These are phyloP conservation scores for Aphidius gifuensis DNA, from an alignment of 1,140 invertebrate species.

Conservation along the genomic window DNA sequence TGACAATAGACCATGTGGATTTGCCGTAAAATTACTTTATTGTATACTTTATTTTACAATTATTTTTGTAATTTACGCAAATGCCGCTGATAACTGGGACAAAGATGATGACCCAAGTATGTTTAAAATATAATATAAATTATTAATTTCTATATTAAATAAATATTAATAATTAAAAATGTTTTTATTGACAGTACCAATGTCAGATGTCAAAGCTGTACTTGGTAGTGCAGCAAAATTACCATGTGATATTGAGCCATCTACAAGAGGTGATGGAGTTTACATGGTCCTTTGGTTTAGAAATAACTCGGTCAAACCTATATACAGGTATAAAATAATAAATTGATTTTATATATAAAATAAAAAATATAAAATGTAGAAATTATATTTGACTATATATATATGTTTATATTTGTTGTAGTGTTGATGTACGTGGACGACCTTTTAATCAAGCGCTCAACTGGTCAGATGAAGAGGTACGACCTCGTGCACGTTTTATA, in stretches of 20 bases:
- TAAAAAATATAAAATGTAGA: too few relatives aligned
- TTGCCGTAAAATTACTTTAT: slow-evolving; percentile 41
- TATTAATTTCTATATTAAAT: not conserved
- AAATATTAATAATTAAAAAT: slow-evolving; percentile 11
- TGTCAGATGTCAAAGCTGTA: slow-evolving; percentile 73
- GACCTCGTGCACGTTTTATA: slow-evolving; percentile 76
- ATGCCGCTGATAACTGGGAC: slow-evolving; percentile 49
- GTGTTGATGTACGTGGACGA: slow-evolving; percentile 77
- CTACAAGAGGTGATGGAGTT: slow-evolving; percentile 74
- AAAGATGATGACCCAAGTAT: slow-evolving; percentile 51
- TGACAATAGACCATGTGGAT: slow-evolving; percentile 21
- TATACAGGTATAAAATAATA: slow-evolving; percentile 71
- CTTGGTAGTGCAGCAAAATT: slow-evolving; percentile 73
- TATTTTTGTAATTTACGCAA: slow-evolving; percentile 40
- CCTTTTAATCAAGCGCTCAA: slow-evolving; percentile 73
- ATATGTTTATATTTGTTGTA: slow-evolving; percentile 42
- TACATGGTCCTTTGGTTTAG: slow-evolving; percentile 90
- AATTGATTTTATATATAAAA: not conserved
- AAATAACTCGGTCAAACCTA: slow-evolving; percentile 75
- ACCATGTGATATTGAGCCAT: slow-evolving; percentile 80
- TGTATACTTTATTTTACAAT: slow-evolving; percentile 41
- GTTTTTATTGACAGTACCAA: slow-evolving; percentile 63
- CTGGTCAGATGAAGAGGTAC: slow-evolving; percentile 75
- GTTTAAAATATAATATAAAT: slow-evolving; percentile 12
- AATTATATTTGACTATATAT: not conserved